Evolutionary conservation across 2,113 vertebrate species (phyloP), one percentile per base, ranked within the genome.

Genomic region (Centropristis striata): DNA sequence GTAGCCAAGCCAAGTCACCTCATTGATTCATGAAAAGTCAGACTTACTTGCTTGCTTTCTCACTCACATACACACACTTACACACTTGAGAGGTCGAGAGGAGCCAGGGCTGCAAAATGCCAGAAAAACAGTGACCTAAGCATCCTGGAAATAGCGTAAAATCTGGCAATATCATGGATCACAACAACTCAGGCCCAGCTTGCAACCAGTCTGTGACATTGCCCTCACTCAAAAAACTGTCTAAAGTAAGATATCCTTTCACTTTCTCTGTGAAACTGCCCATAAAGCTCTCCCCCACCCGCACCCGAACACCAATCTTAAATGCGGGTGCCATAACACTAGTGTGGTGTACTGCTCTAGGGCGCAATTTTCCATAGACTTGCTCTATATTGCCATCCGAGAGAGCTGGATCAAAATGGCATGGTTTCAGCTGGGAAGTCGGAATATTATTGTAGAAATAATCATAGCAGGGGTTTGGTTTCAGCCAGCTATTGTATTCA

Each of bases 341-440:
- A 66, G 60, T 85, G 71, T 81, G 75, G 86, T 88, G 88, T 89
- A 92, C 79, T 71, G 90, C 91, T 91, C 69, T 53, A 88, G 89
- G 90, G 89, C 74, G 32, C 50, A 88, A 90, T 93, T 91, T 89
- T 89, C 90, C 86, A 86, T 91, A 90, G 83, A 86, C 84, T 79
- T 85, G 80, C 85, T 90, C 70, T 70, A 84, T 85, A 92, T 89
- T 82, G 76, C 79, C 74, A 77, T 90, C 14, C 50, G 25, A 84
- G 51, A 64, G 60, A 72, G 74, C 39, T 60, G 75, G 78, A 86
- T 89, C 23, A 69, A 78, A 90, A 88, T 80, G 67, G 58, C 53
- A 81, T 71, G 65, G 76, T 69, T 91, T 86, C 61, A 80, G 69
- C 60, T 23, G 14, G 67, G 60, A 80, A 85, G 58, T 53, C 7